These are phyloP conservation scores for Darevskia nairensis DNA, from an alignment of 2,797 vertebrate species.

Conservation along the genomic window DNA sequence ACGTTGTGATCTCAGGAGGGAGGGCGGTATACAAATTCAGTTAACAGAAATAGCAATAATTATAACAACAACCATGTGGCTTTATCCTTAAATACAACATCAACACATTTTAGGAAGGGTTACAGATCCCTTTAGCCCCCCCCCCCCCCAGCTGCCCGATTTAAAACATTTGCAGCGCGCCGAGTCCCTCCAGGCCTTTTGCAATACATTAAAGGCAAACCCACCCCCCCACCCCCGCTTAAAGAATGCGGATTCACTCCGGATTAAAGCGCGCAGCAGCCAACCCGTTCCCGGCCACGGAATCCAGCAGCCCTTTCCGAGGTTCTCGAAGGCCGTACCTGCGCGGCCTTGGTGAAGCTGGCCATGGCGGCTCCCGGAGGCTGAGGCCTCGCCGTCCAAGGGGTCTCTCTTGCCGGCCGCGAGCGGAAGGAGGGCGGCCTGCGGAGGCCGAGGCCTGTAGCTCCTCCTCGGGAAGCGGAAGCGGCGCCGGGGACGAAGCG, in stretches of 20 bases:
- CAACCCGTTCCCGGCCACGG: too few species aligned
- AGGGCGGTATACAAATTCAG: too few species aligned
- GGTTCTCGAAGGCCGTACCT: constrained; percentile 64
- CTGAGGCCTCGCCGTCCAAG: fast-evolving
- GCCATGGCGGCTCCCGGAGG: constrained; percentile 63
- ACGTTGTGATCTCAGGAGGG: too few species aligned
- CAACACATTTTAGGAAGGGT: neutral
- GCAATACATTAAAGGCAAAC: too few species aligned
- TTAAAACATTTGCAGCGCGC: neutral
- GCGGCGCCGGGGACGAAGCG: neutral
- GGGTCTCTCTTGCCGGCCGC: neutral
- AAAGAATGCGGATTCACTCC: neutral
- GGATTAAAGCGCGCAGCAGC: neutral
- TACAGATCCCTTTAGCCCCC: neutral
- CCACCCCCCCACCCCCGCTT: neutral
- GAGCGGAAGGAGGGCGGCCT: neutral
- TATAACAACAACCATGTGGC: too few species aligned
- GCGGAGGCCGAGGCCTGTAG: fast-evolving
- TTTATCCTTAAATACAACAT: too few species aligned
- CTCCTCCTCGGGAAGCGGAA: neutral
- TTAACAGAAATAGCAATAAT: too few species aligned
- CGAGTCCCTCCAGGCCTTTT: too few species aligned
- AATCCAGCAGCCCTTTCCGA: too few species aligned
- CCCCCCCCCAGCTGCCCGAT: neutral
- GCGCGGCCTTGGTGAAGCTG: constrained; percentile 72